phyloP scores from a whole-genome alignment of 2,888 invertebrate genomes.

The Deroplatys truncata region DNA sequence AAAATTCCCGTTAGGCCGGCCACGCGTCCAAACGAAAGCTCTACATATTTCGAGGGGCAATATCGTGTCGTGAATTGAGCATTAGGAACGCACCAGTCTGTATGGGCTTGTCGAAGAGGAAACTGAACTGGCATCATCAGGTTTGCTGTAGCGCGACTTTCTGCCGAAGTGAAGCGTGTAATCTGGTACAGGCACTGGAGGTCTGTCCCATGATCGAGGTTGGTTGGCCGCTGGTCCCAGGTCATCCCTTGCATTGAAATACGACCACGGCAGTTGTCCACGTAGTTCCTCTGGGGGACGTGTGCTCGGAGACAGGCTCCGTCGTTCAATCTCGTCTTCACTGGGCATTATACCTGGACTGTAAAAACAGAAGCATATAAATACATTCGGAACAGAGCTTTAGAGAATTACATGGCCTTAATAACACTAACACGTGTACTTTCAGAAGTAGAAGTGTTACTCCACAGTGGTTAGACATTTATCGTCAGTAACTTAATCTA shows the following conservation, averaged over 20 bases:
- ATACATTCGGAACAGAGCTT: too few relatives aligned
- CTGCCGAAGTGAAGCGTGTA: slow-evolving; percentile 49
- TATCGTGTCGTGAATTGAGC: too few relatives aligned
- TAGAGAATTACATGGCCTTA: too few relatives aligned
- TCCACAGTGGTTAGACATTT: too few relatives aligned
- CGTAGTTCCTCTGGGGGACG: slow-evolving; percentile 45
- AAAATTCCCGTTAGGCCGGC: too few relatives aligned
- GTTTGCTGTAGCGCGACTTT: slow-evolving; percentile 38
- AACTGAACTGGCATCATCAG: neutral
- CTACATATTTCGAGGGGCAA: too few relatives aligned
- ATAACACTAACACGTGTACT: too few relatives aligned
- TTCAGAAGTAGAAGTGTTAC: too few relatives aligned
- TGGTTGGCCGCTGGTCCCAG: neutral
- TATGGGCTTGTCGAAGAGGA: neutral
- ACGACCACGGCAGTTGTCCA: slow-evolving; percentile 59
- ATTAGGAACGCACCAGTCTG: neutral
- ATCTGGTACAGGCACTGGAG: slow-evolving; percentile 58
- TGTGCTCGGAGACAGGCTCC: neutral
- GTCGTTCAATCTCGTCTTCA: neutral
- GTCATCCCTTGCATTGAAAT: slow-evolving; percentile 46
- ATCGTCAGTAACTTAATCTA: too few relatives aligned
- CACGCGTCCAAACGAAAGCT: too few relatives aligned
- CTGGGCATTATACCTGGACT: neutral
- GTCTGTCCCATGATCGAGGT: slow-evolving; percentile 42
- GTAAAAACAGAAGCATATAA: neutral